Evolutionary conservation across 2,113 vertebrate species (phyloP).

Genomic region (Cheirogaleus medius): DNA sequence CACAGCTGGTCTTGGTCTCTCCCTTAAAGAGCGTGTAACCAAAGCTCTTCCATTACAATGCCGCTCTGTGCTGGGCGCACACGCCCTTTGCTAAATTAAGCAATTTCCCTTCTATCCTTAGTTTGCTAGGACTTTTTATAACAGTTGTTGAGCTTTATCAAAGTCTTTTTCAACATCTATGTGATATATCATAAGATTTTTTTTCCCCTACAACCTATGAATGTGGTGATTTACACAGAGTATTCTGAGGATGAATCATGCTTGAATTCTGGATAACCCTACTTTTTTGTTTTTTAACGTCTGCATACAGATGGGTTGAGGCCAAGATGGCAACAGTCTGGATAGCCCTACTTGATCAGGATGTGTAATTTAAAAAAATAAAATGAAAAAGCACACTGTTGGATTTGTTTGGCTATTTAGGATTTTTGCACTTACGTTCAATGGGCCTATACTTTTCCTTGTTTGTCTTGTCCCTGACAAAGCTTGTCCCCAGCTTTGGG

Average conservation of each 20-base stretch:
- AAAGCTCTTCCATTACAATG: neutral
- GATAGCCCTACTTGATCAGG: neutral
- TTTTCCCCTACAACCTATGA: neutral
- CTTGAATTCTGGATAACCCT: neutral
- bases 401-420: neutral
- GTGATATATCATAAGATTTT: neutral
- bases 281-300: no score
- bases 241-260: neutral
- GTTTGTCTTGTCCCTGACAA: neutral
- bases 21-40: neutral
- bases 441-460: neutral
- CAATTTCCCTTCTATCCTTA: neutral
- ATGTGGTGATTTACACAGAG: neutral
- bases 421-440: neutral
- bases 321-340: no score
- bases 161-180: neutral
- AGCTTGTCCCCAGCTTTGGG: no score
- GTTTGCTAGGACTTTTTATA: neutral
- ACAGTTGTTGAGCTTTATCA: neutral
- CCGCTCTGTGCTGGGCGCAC: neutral
- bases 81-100: neutral
- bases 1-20: neutral
- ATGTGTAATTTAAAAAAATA: neutral
- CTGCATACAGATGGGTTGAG: no score
- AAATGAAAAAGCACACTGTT: neutral